phyloP scores from a whole-genome alignment of 2,113 vertebrate genomes.

The Dasypus novemcinctus region DNA sequence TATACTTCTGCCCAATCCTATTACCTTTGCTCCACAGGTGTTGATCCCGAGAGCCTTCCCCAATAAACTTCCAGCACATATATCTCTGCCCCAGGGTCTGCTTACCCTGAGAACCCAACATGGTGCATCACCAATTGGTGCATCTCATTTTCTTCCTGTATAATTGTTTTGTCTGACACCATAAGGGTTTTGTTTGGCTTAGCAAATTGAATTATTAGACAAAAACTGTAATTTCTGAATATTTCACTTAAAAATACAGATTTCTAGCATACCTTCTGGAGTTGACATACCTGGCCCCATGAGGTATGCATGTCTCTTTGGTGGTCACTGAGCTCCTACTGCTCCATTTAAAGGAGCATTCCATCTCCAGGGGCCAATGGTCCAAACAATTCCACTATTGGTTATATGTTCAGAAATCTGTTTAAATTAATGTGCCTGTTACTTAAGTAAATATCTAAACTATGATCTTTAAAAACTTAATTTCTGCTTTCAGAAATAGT shows the following conservation, averaged over 20 bases:
- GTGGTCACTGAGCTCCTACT: not conserved
- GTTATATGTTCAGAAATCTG: not conserved
- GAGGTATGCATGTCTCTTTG: not conserved
- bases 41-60: not conserved
- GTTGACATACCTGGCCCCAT: not conserved
- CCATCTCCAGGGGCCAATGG: not conserved
- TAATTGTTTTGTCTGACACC: not conserved
- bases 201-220: not conserved
- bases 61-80: not conserved
- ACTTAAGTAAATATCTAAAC: not conserved
- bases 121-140: not conserved
- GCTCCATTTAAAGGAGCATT: not conserved
- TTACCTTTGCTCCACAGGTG: accelerated
- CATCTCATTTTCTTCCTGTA: not conserved
- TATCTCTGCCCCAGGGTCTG: not conserved
- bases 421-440: not conserved
- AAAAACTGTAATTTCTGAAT: not conserved
- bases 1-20: not conserved
- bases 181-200: not conserved
- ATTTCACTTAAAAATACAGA: not conserved
- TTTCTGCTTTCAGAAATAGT: not conserved
- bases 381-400: not conserved
- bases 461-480: not conserved
- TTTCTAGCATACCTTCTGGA: not conserved
- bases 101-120: not conserved